Percentiles rank a stretch among this genome's conserved stretches.
phyloP scores from a whole-genome alignment of 2,113 vertebrate species.

The Petroica traversi region DNA sequence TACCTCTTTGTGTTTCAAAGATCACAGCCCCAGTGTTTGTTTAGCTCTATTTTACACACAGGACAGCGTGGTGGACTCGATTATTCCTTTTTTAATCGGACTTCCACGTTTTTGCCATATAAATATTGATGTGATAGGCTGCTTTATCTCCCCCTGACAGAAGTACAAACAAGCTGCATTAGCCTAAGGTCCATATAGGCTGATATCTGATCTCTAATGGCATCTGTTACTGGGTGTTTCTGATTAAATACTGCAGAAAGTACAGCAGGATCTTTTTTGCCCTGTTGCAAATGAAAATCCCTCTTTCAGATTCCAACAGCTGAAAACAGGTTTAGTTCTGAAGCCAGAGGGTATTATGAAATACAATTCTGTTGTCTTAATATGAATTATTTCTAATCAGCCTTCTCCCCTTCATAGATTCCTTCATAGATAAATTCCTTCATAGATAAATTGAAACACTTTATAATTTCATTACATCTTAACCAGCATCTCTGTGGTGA shows the following conservation, averaged over 20 bases:
- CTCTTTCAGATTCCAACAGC: not conserved
- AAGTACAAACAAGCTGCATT: slow-evolving; percentile 30
- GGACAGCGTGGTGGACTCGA: slow-evolving; percentile 11
- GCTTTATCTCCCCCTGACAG: slow-evolving; percentile 48
- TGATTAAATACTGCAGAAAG: not conserved
- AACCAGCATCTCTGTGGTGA: not conserved
- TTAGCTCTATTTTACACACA: slow-evolving; percentile 49
- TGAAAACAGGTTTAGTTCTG: not conserved
- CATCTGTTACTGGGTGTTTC: slow-evolving; percentile 9
- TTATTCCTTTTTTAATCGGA: slow-evolving; percentile 52
- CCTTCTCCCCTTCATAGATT: accelerated
- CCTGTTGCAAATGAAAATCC: not conserved
- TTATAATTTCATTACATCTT: not conserved
- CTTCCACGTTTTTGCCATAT: slow-evolving; percentile 38
- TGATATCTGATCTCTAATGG: slow-evolving; percentile 5
- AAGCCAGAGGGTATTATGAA: not conserved
- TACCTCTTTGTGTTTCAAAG: slow-evolving; percentile 68
- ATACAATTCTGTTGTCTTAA: not conserved
- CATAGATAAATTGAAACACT: not conserved
- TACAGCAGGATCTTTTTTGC: not conserved
- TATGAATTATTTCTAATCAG: not conserved
- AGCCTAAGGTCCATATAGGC: slow-evolving; percentile 14
- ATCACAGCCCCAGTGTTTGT: slow-evolving; percentile 67
- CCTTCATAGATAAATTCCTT: not conserved
- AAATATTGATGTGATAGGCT: slow-evolving; percentile 62